Evolutionary conservation across 1,140 invertebrate species (phyloP).

Genomic region (Brachionus manjavacas): DNA sequence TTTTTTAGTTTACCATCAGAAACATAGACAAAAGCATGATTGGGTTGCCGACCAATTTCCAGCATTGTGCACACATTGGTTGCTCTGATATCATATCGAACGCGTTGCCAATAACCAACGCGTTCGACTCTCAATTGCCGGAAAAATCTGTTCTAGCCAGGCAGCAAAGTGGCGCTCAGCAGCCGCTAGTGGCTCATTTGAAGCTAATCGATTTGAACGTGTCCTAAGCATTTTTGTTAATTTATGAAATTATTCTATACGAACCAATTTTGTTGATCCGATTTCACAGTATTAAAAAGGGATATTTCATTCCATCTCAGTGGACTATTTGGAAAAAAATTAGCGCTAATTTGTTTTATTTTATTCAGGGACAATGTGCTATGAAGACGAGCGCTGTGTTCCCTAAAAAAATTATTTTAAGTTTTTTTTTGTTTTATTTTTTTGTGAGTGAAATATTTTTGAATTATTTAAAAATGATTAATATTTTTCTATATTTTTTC

Average conservation of each 20-base stretch:
- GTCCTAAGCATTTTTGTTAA: not conserved
- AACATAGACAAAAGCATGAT: conserved; percentile 88
- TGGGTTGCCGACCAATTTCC: conserved; percentile 80
- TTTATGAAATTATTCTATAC: not conserved
- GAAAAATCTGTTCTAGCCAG: not conserved
- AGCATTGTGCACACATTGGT: conserved; percentile 83
- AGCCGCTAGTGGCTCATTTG: conserved; percentile 14
- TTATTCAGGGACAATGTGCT: not conserved
- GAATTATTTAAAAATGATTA: not conserved
- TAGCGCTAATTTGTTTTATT: not conserved
- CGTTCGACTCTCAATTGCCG: not conserved
- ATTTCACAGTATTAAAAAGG: not conserved
- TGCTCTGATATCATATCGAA: conserved; percentile 64
- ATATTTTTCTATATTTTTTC: not conserved
- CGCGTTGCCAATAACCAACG: not conserved
- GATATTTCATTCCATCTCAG: not conserved
- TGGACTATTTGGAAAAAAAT: not conserved
- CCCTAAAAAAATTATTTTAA: not conserved
- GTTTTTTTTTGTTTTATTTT: not conserved
- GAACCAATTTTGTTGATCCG: not conserved
- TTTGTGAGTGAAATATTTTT: not conserved
- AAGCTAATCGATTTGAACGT: conserved; percentile 38
- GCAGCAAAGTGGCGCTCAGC: not conserved
- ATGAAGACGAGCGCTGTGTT: not conserved
- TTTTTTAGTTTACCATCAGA: conserved; percentile 46